Percentiles rank a stretch among this genome's conserved stretches.
Conservation (phyloP, 2,113 vertebrate species). For the Aspidoscelis tigris region DNA sequence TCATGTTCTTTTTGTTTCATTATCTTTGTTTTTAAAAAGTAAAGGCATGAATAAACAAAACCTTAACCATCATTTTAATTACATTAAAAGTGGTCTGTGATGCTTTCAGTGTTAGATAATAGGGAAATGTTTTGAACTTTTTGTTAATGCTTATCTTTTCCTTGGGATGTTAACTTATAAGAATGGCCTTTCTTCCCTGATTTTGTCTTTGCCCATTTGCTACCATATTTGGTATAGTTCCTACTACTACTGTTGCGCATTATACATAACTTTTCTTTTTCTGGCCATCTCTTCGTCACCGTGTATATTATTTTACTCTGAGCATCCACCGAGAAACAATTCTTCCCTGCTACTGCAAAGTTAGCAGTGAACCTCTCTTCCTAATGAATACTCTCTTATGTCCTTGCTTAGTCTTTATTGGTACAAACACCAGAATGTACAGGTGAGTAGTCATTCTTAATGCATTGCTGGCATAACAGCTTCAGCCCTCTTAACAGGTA, state of each 20-base stretch:
- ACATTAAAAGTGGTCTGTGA: too few species aligned
- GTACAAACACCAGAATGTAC: neutral
- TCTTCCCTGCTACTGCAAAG: neutral
- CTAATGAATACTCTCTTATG: neutral
- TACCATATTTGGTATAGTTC: too few species aligned
- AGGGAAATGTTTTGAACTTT: too few species aligned
- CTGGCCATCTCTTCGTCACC: neutral
- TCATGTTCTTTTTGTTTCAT: neutral
- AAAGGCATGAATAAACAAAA: too few species aligned
- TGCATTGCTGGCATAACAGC: neutral
- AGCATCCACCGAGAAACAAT: neutral
- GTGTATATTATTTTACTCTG: neutral
- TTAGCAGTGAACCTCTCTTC: neutral
- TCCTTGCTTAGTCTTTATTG: conserved; percentile 18
- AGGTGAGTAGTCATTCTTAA: neutral
- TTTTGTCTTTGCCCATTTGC: too few species aligned
- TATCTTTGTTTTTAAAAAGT: neutral
- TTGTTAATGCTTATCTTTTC: too few species aligned
- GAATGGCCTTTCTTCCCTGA: too few species aligned
- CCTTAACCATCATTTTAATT: too few species aligned
- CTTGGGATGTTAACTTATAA: too few species aligned
- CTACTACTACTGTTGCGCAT: too few species aligned
- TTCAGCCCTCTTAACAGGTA: neutral
- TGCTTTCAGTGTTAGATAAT: too few species aligned
- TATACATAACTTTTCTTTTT: neutral